phyloP scores from a whole-genome alignment of 2,113 vertebrate genomes.

The Scolopax mira region DNA sequence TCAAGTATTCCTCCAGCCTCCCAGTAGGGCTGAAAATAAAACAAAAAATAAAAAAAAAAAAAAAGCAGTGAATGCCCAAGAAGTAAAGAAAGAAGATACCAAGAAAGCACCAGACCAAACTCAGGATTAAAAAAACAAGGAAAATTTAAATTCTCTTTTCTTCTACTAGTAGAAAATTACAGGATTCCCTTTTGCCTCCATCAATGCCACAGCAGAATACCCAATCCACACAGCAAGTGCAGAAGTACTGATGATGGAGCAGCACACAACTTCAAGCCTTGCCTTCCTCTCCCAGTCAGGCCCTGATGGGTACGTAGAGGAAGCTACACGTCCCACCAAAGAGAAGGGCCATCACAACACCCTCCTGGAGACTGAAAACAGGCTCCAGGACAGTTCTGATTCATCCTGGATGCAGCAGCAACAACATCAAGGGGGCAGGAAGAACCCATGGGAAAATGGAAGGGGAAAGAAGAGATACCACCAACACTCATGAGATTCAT shows the following conservation, averaged over 20 bases:
- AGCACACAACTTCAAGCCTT: neutral
- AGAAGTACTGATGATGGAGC: neutral
- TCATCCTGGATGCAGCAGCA: neutral
- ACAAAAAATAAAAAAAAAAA: neutral
- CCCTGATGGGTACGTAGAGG: neutral
- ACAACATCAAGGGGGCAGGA: neutral
- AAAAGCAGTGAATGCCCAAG: neutral
- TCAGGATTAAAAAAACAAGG: neutral
- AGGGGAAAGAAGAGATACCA: neutral
- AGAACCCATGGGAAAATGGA: neutral
- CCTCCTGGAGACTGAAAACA: neutral
- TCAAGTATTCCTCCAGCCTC: conserved; percentile 90
- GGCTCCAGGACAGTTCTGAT: neutral
- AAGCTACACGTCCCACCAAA: neutral
- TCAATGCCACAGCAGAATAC: neutral
- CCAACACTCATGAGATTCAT: neutral
- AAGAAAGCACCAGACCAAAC: neutral
- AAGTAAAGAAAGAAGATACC: neutral
- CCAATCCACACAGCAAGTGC: neutral
- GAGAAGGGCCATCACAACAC: neutral
- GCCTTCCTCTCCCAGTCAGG: neutral
- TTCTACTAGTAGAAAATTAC: neutral
- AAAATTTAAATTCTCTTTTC: neutral
- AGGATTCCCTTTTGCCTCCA: neutral
- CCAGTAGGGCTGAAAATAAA: conserved; percentile 85